These are phyloP conservation scores for Gastracanthus pulcherrimus DNA, from an alignment of 2,888 invertebrate genomes.

Conservation along the genomic window DNA sequence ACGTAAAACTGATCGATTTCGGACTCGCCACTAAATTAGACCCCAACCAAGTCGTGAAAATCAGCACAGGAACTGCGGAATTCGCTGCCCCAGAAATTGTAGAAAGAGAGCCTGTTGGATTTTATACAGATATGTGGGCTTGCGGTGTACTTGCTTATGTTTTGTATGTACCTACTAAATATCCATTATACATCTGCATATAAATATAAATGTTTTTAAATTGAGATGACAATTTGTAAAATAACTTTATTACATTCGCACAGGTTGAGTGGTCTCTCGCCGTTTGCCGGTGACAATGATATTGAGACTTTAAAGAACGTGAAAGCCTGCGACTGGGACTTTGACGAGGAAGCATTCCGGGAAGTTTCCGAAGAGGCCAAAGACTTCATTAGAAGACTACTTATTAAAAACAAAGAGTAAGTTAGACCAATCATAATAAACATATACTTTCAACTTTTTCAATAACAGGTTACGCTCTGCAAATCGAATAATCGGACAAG, in stretches of 20 bases:
- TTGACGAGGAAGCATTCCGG: slow-evolving; percentile 96
- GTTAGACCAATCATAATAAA: slow-evolving; percentile 68
- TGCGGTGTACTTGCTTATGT: slow-evolving; percentile 99
- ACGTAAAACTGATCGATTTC: slow-evolving; percentile 99
- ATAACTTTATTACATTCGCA: slow-evolving; percentile 25
- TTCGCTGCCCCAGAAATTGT: slow-evolving; percentile 99
- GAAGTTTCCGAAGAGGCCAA: slow-evolving; percentile 97
- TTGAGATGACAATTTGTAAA: too few species aligned
- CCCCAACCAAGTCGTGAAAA: slow-evolving; percentile 99
- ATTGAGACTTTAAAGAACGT: slow-evolving; percentile 99
- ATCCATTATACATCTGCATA: too few species aligned
- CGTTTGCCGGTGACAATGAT: slow-evolving; percentile 99
- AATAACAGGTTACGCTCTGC: neutral
- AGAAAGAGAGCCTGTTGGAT: slow-evolving; percentile 98
- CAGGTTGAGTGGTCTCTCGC: slow-evolving; percentile 97
- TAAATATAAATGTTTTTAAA: too few species aligned
- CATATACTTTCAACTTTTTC: neutral
- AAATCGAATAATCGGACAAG: neutral
- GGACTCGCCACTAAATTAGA: slow-evolving; percentile 99
- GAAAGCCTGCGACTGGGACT: slow-evolving; percentile 99
- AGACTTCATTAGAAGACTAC: slow-evolving; percentile 96
- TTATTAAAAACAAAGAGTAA: slow-evolving; percentile 95
- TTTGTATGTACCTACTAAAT: slow-evolving; percentile 84
- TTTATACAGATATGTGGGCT: slow-evolving; percentile 99
- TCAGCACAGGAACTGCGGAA: slow-evolving; percentile 99